These are phyloP conservation scores for Daubentonia madagascariensis DNA, from an alignment of 2,113 vertebrate genomes.

Conservation along the genomic window DNA sequence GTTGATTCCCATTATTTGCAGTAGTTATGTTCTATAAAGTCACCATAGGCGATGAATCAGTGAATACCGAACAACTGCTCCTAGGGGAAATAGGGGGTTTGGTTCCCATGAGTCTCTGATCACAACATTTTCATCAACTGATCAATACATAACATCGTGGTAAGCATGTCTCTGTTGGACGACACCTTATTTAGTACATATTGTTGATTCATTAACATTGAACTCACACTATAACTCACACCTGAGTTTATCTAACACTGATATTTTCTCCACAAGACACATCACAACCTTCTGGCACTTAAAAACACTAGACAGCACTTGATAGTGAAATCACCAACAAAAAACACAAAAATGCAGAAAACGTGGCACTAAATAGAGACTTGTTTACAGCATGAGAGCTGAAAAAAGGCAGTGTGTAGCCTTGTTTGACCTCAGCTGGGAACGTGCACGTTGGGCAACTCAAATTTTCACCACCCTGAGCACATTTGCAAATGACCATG, in stretches of 20 bases:
- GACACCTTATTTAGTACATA: neutral
- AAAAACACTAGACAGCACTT: neutral
- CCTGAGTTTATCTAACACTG: neutral
- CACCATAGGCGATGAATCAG: neutral
- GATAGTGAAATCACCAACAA: neutral
- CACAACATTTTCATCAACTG: neutral
- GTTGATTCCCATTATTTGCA: neutral
- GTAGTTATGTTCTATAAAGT: neutral
- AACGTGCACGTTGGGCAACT: fast-evolving
- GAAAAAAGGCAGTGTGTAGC: neutral
- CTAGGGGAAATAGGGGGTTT: neutral
- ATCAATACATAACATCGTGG: neutral
- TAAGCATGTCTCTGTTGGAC: neutral
- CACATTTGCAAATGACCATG: neutral
- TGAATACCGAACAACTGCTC: neutral
- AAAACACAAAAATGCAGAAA: neutral
- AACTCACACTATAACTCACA: neutral
- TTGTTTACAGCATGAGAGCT: neutral
- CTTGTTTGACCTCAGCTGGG: neutral
- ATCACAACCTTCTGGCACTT: neutral
- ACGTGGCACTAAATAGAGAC: neutral
- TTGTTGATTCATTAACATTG: neutral
- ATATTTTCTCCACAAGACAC: neutral
- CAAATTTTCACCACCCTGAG: neutral
- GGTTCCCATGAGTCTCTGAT: neutral